These are phyloP conservation scores for Eleutherodactylus coqui DNA, from an alignment of 2,797 vertebrate species.

Conservation along the genomic window DNA sequence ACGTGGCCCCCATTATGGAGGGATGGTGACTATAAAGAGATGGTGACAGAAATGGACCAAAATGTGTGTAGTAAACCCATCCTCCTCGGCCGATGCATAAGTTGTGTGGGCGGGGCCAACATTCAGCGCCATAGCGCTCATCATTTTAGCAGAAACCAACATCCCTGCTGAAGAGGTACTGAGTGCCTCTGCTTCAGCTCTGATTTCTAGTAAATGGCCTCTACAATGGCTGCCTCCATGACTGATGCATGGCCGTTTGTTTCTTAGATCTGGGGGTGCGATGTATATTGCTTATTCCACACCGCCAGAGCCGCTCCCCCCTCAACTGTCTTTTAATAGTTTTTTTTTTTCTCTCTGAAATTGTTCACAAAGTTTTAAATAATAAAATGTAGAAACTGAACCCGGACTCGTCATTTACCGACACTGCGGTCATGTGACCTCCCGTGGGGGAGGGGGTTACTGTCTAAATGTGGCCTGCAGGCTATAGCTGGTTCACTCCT, in stretches of 20 bases:
- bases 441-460: too few relatives aligned
- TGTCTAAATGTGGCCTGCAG: too few relatives aligned
- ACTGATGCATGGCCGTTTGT: neutral
- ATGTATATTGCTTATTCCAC: slow-evolving; percentile 39
- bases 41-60: neutral
- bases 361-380: slow-evolving; percentile 61
- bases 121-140: neutral
- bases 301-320: neutral
- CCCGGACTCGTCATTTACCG: neutral
- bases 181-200: neutral
- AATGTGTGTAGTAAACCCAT: neutral
- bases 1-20: neutral
- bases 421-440: neutral
- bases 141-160: neutral
- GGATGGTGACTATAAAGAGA: neutral
- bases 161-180: neutral
- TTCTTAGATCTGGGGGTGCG: neutral
- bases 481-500: too few relatives aligned
- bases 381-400: slow-evolving; percentile 61
- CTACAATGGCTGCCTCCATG: neutral
- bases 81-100: neutral
- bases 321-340: slow-evolving; percentile 25
- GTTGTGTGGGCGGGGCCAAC: neutral
- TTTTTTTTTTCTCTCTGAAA: slow-evolving; percentile 50
- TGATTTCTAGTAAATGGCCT: neutral